These are phyloP conservation scores for Sorex fumeus DNA, from an alignment of 2,113 vertebrate genomes.

Conservation along the genomic window DNA sequence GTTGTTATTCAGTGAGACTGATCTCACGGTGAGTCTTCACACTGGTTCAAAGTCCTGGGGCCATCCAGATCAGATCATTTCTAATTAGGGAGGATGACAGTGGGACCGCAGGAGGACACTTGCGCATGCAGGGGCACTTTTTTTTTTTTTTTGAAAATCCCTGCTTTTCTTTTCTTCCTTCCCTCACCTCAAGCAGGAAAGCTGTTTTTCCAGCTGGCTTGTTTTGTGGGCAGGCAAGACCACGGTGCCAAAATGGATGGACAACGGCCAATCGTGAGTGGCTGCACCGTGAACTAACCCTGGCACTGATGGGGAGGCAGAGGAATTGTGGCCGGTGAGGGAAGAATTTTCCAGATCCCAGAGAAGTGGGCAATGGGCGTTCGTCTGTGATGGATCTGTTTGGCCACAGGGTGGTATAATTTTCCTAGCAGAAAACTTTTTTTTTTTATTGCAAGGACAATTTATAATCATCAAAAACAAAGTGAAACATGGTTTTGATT, in stretches of 20 bases:
- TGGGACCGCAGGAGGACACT: constrained; percentile 72
- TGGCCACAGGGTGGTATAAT: constrained; percentile 89
- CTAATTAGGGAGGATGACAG: constrained; percentile 73
- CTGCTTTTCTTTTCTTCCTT: constrained; percentile 71
- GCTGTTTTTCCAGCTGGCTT: constrained; percentile 47
- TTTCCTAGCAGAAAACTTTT: constrained; percentile 83
- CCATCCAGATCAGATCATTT: constrained; percentile 77
- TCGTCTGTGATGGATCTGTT: constrained; percentile 74
- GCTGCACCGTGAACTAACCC: background rate
- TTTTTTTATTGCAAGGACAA: constrained; percentile 79
- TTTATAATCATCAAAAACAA: constrained; percentile 88
- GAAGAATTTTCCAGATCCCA: constrained; percentile 39
- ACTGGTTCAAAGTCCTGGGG: constrained; percentile 79
- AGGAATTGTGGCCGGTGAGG: background rate
- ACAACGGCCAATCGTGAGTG: constrained; percentile 74
- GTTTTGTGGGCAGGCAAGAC: constrained; percentile 71
- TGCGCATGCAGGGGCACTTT: constrained; percentile 79
- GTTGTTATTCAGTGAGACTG: constrained; percentile 74
- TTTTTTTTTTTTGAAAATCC: constrained; percentile 77
- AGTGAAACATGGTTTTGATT: constrained; percentile 93
- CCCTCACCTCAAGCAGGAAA: background rate
- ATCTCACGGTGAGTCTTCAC: background rate
- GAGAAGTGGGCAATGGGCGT: background rate
- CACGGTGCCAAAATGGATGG: constrained; percentile 69
- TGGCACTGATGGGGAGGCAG: background rate